A percentile compares a stretch with the other conserved stretches of the same genome.
Evolutionary conservation across 2,888 invertebrate species (phyloP).

Genomic region (Limnephilus marmoratus): DNA sequence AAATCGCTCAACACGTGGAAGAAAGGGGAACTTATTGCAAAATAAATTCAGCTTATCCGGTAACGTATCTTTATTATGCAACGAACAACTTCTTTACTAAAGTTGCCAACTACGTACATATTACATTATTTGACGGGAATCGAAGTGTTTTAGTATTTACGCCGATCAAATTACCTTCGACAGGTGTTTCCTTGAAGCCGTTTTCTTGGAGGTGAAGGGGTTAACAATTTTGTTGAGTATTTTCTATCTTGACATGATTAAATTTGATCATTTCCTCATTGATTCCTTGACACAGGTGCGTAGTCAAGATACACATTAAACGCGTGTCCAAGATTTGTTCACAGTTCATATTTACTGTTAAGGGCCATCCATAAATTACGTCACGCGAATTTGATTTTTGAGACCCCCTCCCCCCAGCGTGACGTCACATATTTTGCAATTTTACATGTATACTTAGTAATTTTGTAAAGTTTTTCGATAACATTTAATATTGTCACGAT

Average conservation of each 20-base stretch:
- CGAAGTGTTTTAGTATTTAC: neutral
- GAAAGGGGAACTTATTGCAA: constrained; percentile 2
- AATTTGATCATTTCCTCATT: neutral
- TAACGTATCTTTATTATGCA: neutral
- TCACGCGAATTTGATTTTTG: no score
- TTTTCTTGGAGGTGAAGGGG: neutral
- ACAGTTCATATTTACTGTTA: neutral
- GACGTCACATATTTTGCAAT: no score
- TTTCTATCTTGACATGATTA: neutral
- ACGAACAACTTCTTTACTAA: neutral
- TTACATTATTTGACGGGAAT: neutral
- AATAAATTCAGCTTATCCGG: neutral
- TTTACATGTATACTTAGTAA: no score
- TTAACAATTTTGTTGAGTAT: neutral
- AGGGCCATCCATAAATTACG: no score
- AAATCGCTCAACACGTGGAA: constrained; percentile 2
- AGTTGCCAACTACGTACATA: neutral
- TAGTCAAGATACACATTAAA: neutral
- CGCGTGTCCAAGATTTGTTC: neutral
- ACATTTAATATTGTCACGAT: no score
- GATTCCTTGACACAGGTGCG: neutral
- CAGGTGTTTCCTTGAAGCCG: neutral
- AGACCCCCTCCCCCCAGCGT: no score
- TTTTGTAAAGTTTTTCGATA: no score
- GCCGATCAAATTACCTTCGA: neutral